A percentile compares a stretch with the other conserved stretches of the same genome.
phyloP scores from a whole-genome alignment of 2,797 vertebrate genomes.

The Huso huso region DNA sequence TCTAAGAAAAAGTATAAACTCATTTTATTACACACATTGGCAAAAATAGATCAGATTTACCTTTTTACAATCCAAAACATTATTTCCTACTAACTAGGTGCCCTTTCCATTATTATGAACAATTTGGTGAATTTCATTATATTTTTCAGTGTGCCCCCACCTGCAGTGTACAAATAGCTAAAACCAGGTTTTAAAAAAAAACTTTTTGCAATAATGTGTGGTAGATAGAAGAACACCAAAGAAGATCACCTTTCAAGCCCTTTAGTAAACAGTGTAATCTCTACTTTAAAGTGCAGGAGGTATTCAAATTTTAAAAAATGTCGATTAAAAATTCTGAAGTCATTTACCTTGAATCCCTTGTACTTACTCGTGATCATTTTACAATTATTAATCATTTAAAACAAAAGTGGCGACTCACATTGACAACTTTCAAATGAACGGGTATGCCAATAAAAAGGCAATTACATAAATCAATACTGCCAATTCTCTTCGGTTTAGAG shows the following conservation, averaged over 20 bases:
- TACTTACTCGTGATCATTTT: not conserved
- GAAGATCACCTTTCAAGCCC: too few species aligned
- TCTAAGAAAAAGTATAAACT: not conserved
- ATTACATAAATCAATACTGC: not conserved
- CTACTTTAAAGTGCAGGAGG: not conserved
- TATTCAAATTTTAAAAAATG: not conserved
- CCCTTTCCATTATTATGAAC: not conserved
- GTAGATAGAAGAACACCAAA: too few species aligned
- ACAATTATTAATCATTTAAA: not conserved
- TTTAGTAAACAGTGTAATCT: not conserved
- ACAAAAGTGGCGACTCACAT: not conserved
- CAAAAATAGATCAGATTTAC: not conserved
- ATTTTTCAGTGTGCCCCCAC: not conserved
- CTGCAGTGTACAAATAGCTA: too few species aligned
- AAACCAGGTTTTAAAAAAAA: too few species aligned
- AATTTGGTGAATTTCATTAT: not conserved
- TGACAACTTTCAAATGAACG: not conserved
- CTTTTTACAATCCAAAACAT: not conserved
- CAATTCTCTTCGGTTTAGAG: not conserved
- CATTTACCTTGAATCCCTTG: too few species aligned
- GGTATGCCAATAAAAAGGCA: not conserved
- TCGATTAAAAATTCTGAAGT: too few species aligned
- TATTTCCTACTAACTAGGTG: not conserved
- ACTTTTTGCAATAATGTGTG: too few species aligned
- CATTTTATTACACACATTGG: not conserved